A percentile compares a stretch with the other conserved stretches of the same genome.
These are phyloP conservation scores for Lepidurus arcticus DNA, from an alignment of 1,140 invertebrate species.

Conservation along the genomic window DNA sequence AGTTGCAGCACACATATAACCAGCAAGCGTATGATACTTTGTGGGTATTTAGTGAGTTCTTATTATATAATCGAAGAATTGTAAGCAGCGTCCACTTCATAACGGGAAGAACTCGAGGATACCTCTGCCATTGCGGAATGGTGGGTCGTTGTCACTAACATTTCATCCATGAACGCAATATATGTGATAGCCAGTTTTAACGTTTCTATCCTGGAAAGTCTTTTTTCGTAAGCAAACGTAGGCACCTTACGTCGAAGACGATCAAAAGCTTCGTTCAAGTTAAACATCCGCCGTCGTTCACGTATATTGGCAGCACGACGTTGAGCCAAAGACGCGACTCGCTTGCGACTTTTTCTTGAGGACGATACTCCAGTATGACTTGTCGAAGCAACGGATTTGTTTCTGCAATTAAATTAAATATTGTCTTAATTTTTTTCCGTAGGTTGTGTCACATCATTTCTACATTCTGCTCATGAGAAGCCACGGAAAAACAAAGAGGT, in stretches of 20 bases:
- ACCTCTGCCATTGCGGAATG: not conserved
- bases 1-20: no score
- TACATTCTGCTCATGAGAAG: not conserved
- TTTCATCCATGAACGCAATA: slow-evolving; percentile 92
- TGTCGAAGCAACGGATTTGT: not conserved
- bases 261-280: slow-evolving; percentile 95
- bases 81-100: not conserved
- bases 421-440: not conserved
- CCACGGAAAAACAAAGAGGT: not conserved
- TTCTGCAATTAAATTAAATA: not conserved
- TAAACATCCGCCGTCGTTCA: slow-evolving; percentile 91
- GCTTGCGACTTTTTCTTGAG: slow-evolving; percentile 70
- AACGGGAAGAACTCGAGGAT: slow-evolving; percentile 1
- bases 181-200: slow-evolving; percentile 94
- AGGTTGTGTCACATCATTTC: not conserved
- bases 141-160: slow-evolving; percentile 49
- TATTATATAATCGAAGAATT: not conserved
- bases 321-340: slow-evolving; percentile 84
- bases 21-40: no score
- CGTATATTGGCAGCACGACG: slow-evolving; percentile 88
- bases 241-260: slow-evolving; percentile 82
- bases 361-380: slow-evolving; percentile 8
- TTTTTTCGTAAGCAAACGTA: slow-evolving; percentile 97
- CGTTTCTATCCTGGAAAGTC: slow-evolving; percentile 95
- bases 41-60: no score